These are phyloP conservation scores for Chiridota heheva DNA, from an alignment of 35 echinoderm and acorn worm species.

Conservation along the genomic window DNA sequence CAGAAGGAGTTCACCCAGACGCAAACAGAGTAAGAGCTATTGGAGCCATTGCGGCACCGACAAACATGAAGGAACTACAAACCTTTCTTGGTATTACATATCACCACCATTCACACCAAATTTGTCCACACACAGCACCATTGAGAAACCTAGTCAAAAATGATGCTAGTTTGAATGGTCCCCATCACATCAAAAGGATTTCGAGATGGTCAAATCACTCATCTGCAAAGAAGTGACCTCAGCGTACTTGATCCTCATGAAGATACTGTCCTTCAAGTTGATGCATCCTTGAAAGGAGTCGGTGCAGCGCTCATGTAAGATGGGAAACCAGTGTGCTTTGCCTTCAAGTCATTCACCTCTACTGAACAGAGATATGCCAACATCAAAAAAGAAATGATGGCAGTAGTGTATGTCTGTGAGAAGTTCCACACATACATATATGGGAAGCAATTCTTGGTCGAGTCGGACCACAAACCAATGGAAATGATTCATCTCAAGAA, in stretches of 20 bases:
- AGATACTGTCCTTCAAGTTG: conserved; percentile 48
- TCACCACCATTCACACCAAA: not conserved
- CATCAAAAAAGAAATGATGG: conserved; percentile 56
- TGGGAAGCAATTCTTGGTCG: conserved; percentile 27
- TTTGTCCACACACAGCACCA: not conserved
- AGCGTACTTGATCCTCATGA: conserved; percentile 56
- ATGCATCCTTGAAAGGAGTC: conserved; percentile 29
- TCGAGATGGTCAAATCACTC: conserved; percentile 11
- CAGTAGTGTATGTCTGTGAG: conserved; percentile 60
- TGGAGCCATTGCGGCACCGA: not conserved
- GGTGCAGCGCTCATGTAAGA: not conserved
- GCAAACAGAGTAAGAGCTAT: conserved; percentile 38
- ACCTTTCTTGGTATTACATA: conserved; percentile 2
- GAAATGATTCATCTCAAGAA: conserved; percentile 30
- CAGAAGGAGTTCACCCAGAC: conserved; percentile 44
- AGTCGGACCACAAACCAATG: conserved; percentile 28
- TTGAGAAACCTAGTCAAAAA: not conserved
- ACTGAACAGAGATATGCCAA: conserved; percentile 57
- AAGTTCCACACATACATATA: conserved; percentile 66
- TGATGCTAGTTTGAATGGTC: not conserved
- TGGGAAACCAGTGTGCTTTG: conserved; percentile 24
- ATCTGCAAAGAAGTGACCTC: conserved; percentile 32
- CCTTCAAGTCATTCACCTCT: conserved; percentile 44
- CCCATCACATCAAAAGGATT: not conserved
- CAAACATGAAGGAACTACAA: conserved; percentile 14